Evolutionary conservation across 2,113 vertebrate species (phyloP).

Genomic region (Coptodon rendalli): DNA sequence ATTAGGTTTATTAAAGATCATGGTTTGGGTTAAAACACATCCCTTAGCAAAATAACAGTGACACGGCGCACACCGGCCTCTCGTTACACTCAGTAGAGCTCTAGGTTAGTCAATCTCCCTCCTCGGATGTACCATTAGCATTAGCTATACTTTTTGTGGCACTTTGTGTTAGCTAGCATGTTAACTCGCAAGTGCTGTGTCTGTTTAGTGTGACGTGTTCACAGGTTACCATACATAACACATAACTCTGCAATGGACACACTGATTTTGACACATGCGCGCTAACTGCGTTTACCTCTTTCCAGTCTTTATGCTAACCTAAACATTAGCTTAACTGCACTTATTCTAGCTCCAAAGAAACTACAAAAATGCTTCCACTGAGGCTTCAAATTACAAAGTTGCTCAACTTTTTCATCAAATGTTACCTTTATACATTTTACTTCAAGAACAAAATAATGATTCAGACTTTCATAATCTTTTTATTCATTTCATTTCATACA

Average conservation of each 20-base stretch:
- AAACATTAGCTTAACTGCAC: not conserved
- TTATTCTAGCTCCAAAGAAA: not conserved
- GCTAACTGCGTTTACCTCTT: fast-evolving
- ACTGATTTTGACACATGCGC: not conserved
- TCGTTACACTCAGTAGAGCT: not conserved
- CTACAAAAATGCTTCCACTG: not conserved
- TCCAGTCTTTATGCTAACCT: not conserved
- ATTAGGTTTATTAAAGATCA: fast-evolving
- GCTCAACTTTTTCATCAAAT: not conserved
- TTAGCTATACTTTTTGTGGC: too few relatives aligned
- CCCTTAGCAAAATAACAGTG: not conserved
- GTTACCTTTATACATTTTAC: not conserved
- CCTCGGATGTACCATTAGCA: too few relatives aligned
- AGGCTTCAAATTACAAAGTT: not conserved
- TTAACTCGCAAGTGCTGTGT: too few relatives aligned
- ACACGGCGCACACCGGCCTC: fast-evolving
- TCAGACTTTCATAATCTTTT: not conserved
- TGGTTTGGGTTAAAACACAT: not conserved
- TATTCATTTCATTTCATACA: not conserved
- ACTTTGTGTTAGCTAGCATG: too few relatives aligned
- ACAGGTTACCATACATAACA: too few relatives aligned
- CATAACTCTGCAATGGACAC: not conserved
- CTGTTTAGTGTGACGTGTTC: too few relatives aligned
- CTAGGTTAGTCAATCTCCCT: not conserved
- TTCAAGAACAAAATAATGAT: not conserved